These are phyloP conservation scores for Pelobates fuscus DNA, from an alignment of 2,113 vertebrate species.

Conservation along the genomic window DNA sequence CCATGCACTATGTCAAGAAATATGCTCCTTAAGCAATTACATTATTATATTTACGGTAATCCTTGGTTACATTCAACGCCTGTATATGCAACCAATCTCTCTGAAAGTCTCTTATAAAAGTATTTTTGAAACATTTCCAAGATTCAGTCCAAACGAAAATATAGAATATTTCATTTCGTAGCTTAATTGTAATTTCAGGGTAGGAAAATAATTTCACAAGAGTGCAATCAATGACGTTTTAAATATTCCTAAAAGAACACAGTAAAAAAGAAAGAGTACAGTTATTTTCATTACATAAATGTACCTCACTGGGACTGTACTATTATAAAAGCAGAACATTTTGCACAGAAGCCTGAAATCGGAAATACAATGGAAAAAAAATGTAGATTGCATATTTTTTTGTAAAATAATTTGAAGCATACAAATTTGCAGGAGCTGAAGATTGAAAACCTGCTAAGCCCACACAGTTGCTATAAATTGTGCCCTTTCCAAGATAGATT, in stretches of 20 bases:
- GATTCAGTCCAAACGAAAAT: neutral
- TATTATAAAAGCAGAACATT: neutral
- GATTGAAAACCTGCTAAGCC: neutral
- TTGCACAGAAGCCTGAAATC: neutral
- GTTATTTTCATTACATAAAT: neutral
- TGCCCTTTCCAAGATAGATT: constrained; percentile 1
- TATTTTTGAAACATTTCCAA: neutral
- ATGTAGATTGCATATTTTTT: constrained; percentile 10
- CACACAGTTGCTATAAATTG: constrained; percentile 10
- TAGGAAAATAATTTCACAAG: constrained; percentile 5
- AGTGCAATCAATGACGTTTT: neutral
- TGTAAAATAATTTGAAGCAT: too few relatives aligned
- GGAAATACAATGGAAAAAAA: neutral
- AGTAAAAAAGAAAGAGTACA: neutral
- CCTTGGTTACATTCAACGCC: too few relatives aligned
- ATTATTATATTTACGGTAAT: too few relatives aligned
- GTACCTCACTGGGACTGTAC: constrained; percentile 1
- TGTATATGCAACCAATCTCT: too few relatives aligned
- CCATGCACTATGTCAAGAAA: too few relatives aligned
- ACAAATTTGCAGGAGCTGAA: neutral
- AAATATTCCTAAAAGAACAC: neutral
- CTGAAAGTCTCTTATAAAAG: neutral
- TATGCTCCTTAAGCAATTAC: too few relatives aligned
- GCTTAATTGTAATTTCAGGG: constrained; percentile 4
- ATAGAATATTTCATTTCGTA: neutral